Evolutionary conservation across 2,797 vertebrate genomes (phyloP).

Genomic region (Sebastes cheni): DNA sequence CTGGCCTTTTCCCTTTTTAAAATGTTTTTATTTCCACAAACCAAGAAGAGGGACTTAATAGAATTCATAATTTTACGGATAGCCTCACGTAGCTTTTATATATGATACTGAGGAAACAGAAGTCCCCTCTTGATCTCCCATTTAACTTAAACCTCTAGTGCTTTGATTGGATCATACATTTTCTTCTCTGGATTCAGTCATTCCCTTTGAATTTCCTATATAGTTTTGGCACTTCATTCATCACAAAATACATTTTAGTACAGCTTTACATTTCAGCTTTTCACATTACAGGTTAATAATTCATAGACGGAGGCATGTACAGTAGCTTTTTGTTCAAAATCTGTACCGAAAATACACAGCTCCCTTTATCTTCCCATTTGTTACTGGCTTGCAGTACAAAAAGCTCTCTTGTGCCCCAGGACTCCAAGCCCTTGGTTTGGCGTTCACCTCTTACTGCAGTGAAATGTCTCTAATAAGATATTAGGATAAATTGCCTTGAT

Average conservation of each 20-base stretch:
- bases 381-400: constrained; percentile 56
- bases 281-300: constrained; percentile 30
- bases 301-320: constrained; percentile 28
- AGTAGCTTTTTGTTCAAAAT: constrained; percentile 51
- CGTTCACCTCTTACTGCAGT: constrained; percentile 36
- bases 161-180: constrained; percentile 30
- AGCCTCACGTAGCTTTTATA: constrained; percentile 36
- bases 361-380: constrained; percentile 64
- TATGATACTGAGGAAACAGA: constrained; percentile 35
- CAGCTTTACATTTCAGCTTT: constrained; percentile 38
- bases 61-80: constrained; percentile 55
- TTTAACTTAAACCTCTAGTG: not conserved
- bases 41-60: constrained; percentile 64
- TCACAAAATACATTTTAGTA: constrained; percentile 25
- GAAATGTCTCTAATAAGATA: constrained; percentile 68
- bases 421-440: constrained; percentile 43
- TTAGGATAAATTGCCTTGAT: constrained; percentile 73
- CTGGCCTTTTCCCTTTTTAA: constrained; percentile 84
- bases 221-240: constrained; percentile 41
- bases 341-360: constrained; percentile 51
- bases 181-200: constrained; percentile 8
- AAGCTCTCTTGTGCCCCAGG: constrained; percentile 50
- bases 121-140: constrained; percentile 21
- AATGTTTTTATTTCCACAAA: constrained; percentile 83
- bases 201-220: constrained; percentile 16